Conservation (phyloP, 1,140 invertebrate species). For the Cydia fagiglandana region DNA sequence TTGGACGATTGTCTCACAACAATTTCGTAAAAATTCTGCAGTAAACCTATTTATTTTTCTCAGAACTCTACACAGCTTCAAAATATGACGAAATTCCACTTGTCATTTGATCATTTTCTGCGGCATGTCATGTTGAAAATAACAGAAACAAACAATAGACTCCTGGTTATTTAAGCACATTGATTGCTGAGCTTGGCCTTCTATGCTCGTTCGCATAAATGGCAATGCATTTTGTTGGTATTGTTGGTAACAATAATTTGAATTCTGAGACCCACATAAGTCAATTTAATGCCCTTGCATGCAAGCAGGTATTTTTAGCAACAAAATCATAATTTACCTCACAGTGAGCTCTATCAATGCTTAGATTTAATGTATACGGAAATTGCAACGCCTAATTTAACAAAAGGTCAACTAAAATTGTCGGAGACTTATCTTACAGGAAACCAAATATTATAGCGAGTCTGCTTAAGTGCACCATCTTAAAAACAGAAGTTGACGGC, state of each 20-base stretch:
- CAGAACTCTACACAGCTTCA: background rate
- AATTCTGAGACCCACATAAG: conserved; percentile 4
- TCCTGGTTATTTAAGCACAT: background rate
- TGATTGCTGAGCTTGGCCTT: conserved; percentile 15
- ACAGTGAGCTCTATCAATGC: conserved; percentile 5
- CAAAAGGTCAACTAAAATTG: conserved; percentile 3
- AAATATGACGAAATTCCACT: background rate
- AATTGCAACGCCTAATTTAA: background rate
- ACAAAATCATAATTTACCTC: background rate
- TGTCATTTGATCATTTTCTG: background rate
- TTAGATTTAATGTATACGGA: background rate
- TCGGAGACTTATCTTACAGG: background rate
- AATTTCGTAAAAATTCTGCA: too few relatives aligned
- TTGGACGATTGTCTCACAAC: too few relatives aligned
- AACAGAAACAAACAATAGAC: background rate
- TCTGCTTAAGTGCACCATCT: background rate
- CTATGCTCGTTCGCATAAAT: conserved; percentile 1
- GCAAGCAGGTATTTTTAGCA: background rate
- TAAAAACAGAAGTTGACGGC: background rate
- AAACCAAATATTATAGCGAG: background rate
- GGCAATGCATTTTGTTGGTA: conserved; percentile 8
- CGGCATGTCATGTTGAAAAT: background rate
- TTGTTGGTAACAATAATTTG: background rate
- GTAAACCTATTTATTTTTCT: too few relatives aligned
- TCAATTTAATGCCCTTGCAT: background rate